These are phyloP conservation scores for Xiphorhynchus erythropygius DNA, from an alignment of 2,797 vertebrate species.

Conservation along the genomic window DNA sequence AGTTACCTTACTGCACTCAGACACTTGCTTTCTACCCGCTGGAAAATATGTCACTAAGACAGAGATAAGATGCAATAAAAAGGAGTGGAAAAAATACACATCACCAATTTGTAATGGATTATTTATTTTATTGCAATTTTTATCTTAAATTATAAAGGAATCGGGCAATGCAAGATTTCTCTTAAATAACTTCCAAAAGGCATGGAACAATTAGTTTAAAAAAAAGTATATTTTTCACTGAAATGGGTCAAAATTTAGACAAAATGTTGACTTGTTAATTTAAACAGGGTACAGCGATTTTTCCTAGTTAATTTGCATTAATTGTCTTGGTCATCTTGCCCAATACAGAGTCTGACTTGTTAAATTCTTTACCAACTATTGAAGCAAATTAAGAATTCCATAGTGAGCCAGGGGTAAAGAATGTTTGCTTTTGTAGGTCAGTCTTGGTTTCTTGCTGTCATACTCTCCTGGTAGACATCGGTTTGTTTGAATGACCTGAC, in stretches of 20 bases:
- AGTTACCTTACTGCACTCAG: fast-evolving
- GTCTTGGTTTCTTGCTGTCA: slow-evolving; percentile 8
- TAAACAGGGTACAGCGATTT: not conserved
- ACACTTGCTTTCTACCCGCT: not conserved
- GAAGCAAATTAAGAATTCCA: not conserved
- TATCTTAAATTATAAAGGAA: not conserved
- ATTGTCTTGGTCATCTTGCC: not conserved
- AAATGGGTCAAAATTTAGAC: not conserved
- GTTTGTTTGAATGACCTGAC: not conserved
- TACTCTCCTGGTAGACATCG: not conserved
- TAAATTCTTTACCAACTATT: not conserved
- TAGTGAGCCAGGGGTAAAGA: slow-evolving; percentile 24
- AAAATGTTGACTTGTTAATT: not conserved
- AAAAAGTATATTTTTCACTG: not conserved
- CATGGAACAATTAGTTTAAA: fast-evolving
- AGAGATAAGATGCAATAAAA: not conserved
- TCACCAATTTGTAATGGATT: not conserved
- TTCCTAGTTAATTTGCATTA: not conserved
- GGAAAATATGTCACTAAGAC: not conserved
- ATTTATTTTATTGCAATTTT: not conserved
- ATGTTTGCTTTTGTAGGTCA: slow-evolving; percentile 16
- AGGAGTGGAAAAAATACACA: not conserved
- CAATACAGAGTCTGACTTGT: not conserved
- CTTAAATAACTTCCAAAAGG: not conserved
- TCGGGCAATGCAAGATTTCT: not conserved